A percentile compares a stretch with the other conserved stretches of the same genome.
phyloP scores from a whole-genome alignment of 2,797 vertebrate genomes.

The Acanthurus leucopareius region DNA sequence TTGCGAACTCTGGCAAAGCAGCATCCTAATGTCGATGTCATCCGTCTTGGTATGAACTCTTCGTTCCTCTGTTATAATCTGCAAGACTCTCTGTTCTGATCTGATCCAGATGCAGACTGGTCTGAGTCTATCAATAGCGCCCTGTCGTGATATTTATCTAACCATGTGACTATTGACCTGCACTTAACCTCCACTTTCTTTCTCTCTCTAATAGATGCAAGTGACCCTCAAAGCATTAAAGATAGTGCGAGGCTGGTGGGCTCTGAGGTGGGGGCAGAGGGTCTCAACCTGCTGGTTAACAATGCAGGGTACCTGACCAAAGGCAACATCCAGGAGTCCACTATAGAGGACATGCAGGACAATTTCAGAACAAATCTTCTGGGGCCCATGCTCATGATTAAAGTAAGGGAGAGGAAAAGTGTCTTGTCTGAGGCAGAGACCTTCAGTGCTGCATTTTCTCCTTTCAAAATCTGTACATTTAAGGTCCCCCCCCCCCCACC shows the following conservation, averaged over 20 bases:
- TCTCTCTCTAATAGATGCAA: constrained; percentile 63
- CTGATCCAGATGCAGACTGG: neutral
- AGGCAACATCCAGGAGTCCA: constrained; percentile 40
- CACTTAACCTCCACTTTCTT: constrained; percentile 17
- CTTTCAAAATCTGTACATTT: neutral
- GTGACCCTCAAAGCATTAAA: constrained; percentile 72
- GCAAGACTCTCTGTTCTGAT: neutral
- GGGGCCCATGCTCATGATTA: constrained; percentile 65
- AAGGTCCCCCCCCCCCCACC: neutral
- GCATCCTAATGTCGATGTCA: constrained; percentile 45
- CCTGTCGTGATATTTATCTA: constrained; percentile 38
- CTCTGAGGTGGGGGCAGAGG: constrained; percentile 52
- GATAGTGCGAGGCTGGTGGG: constrained; percentile 58
- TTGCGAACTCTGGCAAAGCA: constrained; percentile 58
- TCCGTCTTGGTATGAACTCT: constrained; percentile 51
- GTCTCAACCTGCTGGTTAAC: constrained; percentile 79
- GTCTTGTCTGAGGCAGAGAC: neutral
- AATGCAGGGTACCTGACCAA: constrained; percentile 60
- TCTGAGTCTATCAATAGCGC: neutral
- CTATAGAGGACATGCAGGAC: constrained; percentile 59
- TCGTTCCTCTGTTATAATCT: neutral
- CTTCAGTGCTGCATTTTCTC: neutral
- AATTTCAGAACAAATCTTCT: constrained; percentile 67
- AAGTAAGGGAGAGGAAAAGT: constrained; percentile 40
- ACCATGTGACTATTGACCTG: constrained; percentile 27